Base-by-base conservation (phyloP, 1,140 invertebrate species). In the Asbolus verrucosus region DNA sequence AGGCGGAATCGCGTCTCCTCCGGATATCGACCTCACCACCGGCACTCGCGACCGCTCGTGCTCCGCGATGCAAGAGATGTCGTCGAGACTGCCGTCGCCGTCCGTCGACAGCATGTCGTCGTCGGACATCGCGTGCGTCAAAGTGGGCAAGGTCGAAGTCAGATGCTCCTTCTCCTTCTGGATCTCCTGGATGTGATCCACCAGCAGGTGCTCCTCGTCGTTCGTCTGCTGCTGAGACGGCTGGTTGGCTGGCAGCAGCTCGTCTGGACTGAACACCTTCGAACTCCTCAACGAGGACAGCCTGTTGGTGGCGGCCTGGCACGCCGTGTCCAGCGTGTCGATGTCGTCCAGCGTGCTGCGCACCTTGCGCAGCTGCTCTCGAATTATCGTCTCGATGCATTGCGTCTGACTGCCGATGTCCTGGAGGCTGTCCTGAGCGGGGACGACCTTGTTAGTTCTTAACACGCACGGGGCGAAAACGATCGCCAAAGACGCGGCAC, bases 401-500 rank as follows among this genome's bases (percentile, higher is more conserved):
- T 90, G 88, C 33, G 92, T 94, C 79, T 93, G 91, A 6, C 89
- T 85, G 69, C 89, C 86, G 67, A 94, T 92, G 77, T 93, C 91
- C 74, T 90, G 89, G 50, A 97, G 84, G 74, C 93, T 93, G 79
- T 95, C 95, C 82, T 97, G 95, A 9, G 94, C 95, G 21, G 94
- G 93, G 54, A 96, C 85, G 39, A 88, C 81, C 79, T 94, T 91
- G 81, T 93, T 93, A 24, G 94, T 94, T 50, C 95, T 85, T 65
- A 98, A 83, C 59, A 98, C 92, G 82, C 95, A 97, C 4, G 96
- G 96, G 6, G 95, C 95, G 84, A 98, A 98, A 39, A 98, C 94
- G 73, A 98, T 96, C 11, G 96, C 94, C 60, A 98, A 82, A 33
- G 94, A 93, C 75, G 93, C 93, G 0, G 94, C 86, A 71, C 91